Evolutionary conservation across 1,140 invertebrate species (phyloP), one percentile per base, ranked within the genome.

Genomic region (Drosophila sp.): DNA sequence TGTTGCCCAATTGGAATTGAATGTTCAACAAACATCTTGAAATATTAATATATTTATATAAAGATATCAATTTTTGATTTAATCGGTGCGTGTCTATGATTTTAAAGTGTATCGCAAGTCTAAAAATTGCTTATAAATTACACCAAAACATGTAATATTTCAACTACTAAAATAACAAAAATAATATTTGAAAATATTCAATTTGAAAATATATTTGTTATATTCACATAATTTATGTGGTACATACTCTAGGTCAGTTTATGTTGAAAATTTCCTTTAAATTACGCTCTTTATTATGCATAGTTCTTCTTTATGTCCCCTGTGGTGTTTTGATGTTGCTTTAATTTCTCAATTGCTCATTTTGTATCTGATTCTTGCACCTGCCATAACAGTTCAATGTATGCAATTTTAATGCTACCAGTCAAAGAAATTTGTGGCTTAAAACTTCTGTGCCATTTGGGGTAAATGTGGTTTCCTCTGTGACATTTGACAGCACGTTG

Each of bases 51-150:
- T 75, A 21, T 25, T 43, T 48, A 34, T 41, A 54, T 54, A 43
- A 8, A 16, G 8, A 41, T 29, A 41, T 64, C 43, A 29, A 65
- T 66, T 80, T 86, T 80, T 66, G 46, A 66, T 70, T 83, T 58
- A 46, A 48, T 38, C 76, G 71, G 74, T 59, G 61, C 75, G 80
- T 86, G 80, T 57, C 63, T 86, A 76, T 84, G 57, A 80, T 80
- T 84, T 69, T 1, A 11, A 2, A 77, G 80, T 80, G 67, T 63
- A 72, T 65, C 53, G 50, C 70, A 76, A 83, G 46, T 62, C 45
- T 72, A 53, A 13, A 58, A 58, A 80, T 29, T 74, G 48, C 43
- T 38, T 38, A 38, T 8, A 57, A 53, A 71, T 50, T 36, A 25
- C 40, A 34, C 56, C 14, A n/a, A 32, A 14, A 18, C 66, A 58